Percentiles rank a stretch among this genome's conserved stretches.
phyloP scores from a whole-genome alignment of 2,113 vertebrate genomes.

The Eolophus roseicapilla region DNA sequence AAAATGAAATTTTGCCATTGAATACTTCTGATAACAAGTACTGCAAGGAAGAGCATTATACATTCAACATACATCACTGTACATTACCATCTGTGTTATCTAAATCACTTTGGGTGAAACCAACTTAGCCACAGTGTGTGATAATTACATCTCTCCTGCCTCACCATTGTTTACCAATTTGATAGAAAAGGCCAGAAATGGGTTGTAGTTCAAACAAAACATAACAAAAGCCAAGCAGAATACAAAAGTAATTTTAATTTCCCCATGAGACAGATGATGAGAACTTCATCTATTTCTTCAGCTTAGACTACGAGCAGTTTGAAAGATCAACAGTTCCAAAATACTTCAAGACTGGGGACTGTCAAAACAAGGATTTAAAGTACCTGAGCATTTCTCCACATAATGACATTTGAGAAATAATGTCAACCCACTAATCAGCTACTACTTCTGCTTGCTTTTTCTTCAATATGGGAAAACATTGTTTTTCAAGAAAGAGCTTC shows the following conservation, averaged over 20 bases:
- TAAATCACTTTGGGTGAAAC: slow-evolving; percentile 7
- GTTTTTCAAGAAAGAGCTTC: slow-evolving; percentile 12
- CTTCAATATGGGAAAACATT: background rate
- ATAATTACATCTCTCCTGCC: background rate
- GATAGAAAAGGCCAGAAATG: background rate
- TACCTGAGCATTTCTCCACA: slow-evolving; percentile 14
- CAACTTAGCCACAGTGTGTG: background rate
- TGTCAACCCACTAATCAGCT: slow-evolving; percentile 33
- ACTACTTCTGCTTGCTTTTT: background rate
- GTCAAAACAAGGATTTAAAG: background rate
- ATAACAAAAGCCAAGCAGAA: background rate
- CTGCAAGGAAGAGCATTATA: background rate
- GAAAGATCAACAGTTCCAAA: slow-evolving; percentile 15
- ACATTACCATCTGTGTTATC: background rate
- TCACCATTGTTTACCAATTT: background rate
- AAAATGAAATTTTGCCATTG: slow-evolving; percentile 7
- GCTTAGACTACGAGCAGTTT: slow-evolving; percentile 10
- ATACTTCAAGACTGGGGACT: background rate
- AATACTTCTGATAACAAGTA: background rate
- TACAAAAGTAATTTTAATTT: slow-evolving; percentile 22
- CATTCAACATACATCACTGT: background rate
- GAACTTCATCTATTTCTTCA: background rate
- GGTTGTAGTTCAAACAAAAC: background rate
- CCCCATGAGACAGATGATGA: background rate
- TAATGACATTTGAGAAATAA: slow-evolving; percentile 40